Percentiles rank a stretch among this genome's conserved stretches.
Conservation (phyloP, 2,113 vertebrate species). For the Marcusenius ussheri region DNA sequence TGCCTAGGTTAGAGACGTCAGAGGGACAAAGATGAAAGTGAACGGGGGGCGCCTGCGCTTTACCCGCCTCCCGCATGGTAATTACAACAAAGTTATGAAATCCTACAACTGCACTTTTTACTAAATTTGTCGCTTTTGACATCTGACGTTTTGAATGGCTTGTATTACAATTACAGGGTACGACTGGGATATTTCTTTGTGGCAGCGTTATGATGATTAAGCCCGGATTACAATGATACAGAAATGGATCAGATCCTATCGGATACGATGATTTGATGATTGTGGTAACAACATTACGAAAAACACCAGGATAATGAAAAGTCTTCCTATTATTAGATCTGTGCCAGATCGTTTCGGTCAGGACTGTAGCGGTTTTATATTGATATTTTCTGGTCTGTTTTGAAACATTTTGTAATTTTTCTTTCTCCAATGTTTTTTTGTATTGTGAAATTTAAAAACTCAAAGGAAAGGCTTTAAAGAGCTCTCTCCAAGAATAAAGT, state of each 20-base stretch:
- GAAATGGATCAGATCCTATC: not conserved
- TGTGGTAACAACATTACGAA: not conserved
- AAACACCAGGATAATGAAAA: not conserved
- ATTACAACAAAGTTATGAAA: conserved; percentile 5
- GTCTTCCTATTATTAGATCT: not conserved
- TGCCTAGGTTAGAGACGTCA: not conserved
- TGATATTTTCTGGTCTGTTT: not conserved
- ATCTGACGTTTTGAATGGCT: not conserved
- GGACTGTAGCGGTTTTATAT: not conserved
- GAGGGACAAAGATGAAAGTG: conserved; percentile 8
- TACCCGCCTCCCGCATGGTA: not conserved
- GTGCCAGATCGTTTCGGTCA: not conserved
- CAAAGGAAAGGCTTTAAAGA: not conserved
- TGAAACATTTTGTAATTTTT: not conserved
- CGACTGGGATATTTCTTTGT: not conserved
- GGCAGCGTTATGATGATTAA: not conserved
- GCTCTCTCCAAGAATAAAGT: not conserved
- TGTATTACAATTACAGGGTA: not conserved
- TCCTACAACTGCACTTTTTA: not conserved
- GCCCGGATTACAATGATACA: not conserved
- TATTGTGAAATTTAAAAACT: not conserved
- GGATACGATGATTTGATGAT: not conserved
- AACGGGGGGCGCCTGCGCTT: not conserved
- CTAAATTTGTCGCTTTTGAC: not conserved
- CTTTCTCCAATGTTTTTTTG: too few species aligned